These are phyloP conservation scores for Drosophila triauraria DNA, from an alignment of 1,140 invertebrate genomes.

Conservation along the genomic window DNA sequence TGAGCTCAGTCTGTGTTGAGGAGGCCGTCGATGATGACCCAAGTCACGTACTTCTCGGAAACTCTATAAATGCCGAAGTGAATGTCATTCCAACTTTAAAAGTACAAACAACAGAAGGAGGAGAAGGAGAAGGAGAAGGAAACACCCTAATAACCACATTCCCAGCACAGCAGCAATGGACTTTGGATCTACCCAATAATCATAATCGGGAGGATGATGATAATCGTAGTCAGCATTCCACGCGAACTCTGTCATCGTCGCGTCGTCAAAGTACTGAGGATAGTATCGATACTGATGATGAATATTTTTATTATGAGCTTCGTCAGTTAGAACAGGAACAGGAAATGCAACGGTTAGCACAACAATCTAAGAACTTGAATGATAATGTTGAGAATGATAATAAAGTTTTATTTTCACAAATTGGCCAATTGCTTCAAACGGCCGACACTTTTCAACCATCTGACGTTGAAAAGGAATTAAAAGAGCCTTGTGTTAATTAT, in stretches of 20 bases:
- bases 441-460: background rate
- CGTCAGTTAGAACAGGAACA: slow-evolving; percentile 94
- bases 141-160: background rate
- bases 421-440: slow-evolving; percentile 58
- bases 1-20: slow-evolving; percentile 32
- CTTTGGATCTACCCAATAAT: slow-evolving; percentile 90
- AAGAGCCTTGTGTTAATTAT: slow-evolving; percentile 56
- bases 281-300: slow-evolving; percentile 96
- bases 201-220: slow-evolving; percentile 91
- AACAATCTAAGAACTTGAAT: slow-evolving; percentile 81
- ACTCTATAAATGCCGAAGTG: background rate
- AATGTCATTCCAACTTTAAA: slow-evolving; percentile 12
- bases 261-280: slow-evolving; percentile 96
- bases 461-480: background rate
- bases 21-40: slow-evolving; percentile 1
- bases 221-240: slow-evolving; percentile 93
- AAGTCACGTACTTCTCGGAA: background rate
- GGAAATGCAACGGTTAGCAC: slow-evolving; percentile 88
- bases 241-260: slow-evolving; percentile 94
- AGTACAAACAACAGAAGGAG: slow-evolving; percentile 3
- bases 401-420: slow-evolving; percentile 84
- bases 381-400: slow-evolving; percentile 81
- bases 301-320: slow-evolving; percentile 96
- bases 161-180: slow-evolving; percentile 85
- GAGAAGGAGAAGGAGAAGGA: background rate